Percentiles rank a stretch among this genome's conserved stretches.
Evolutionary conservation across 1,140 invertebrate species (phyloP).

Genomic region (Drosophila bipectinata): DNA sequence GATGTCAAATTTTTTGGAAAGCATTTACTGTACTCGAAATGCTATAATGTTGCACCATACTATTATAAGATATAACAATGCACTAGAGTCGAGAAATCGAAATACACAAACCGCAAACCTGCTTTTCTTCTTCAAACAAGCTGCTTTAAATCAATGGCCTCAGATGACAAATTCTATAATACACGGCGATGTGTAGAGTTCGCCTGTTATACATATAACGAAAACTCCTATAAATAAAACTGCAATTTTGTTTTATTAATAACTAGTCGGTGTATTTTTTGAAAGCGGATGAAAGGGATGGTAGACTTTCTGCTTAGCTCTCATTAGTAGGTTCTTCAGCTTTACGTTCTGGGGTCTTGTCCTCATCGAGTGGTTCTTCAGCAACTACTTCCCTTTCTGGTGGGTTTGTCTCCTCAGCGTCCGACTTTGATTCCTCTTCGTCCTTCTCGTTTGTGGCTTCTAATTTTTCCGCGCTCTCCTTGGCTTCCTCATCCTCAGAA

Average conservation of each 20-base stretch:
- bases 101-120: conserved; percentile 40
- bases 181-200: conserved; percentile 49
- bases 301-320: not conserved
- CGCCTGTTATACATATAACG: conserved; percentile 51
- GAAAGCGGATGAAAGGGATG: not conserved
- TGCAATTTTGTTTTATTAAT: conserved; percentile 62
- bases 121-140: conserved; percentile 68
- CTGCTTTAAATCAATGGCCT: conserved; percentile 69
- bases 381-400: not conserved
- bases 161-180: conserved; percentile 23
- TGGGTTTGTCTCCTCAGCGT: not conserved
- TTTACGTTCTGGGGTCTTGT: not conserved
- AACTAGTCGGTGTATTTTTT: conserved; percentile 34
- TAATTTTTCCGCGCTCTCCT: not conserved
- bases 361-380: not conserved
- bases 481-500: conserved; percentile 35
- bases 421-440: not conserved
- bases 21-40: conserved; percentile 50
- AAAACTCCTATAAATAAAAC: conserved; percentile 55
- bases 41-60: conserved; percentile 37
- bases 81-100: conserved; percentile 15
- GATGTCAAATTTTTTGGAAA: conserved; percentile 51
- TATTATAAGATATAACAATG: conserved; percentile 39
- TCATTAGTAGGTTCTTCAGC: not conserved
- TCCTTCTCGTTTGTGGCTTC: not conserved